A percentile compares a stretch with the other conserved stretches of the same genome.
These are phyloP conservation scores for Lasioglossum zephyrum DNA, from an alignment of 2,888 invertebrate genomes.

Conservation along the genomic window DNA sequence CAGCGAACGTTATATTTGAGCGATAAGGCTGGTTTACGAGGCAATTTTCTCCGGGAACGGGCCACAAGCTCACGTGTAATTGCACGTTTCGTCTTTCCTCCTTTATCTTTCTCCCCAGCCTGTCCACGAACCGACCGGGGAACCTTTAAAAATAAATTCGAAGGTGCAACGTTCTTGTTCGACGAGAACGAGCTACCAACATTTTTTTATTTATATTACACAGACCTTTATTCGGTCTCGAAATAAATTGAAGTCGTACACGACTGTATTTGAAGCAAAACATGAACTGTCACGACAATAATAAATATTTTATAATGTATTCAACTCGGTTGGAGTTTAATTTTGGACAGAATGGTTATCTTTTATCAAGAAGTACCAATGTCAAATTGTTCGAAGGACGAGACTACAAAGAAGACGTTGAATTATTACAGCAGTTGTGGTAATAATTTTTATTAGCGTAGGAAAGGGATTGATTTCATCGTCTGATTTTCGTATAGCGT, in stretches of 20 bases:
- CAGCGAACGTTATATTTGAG: conserved; percentile 34
- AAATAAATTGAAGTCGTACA: background rate
- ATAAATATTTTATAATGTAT: background rate
- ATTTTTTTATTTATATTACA: background rate
- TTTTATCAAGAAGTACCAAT: background rate
- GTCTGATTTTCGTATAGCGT: background rate
- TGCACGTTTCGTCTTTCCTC: background rate
- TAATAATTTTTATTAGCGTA: background rate
- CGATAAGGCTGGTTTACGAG: conserved; percentile 27
- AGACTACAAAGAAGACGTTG: background rate
- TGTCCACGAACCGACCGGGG: background rate
- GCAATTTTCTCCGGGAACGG: conserved; percentile 17
- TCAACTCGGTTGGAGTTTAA: background rate
- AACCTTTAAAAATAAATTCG: background rate
- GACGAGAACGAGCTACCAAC: background rate
- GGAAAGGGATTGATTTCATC: background rate
- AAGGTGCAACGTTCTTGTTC: background rate
- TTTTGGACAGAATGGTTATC: background rate
- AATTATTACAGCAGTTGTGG: background rate
- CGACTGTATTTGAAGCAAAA: background rate
- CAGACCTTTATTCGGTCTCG: background rate
- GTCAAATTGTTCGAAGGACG: background rate
- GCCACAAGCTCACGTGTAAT: conserved; percentile 32
- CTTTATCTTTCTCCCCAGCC: background rate
- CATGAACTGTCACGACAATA: background rate